These are phyloP conservation scores for Drosophila borealis DNA, from an alignment of 2,888 invertebrate species.

Conservation along the genomic window DNA sequence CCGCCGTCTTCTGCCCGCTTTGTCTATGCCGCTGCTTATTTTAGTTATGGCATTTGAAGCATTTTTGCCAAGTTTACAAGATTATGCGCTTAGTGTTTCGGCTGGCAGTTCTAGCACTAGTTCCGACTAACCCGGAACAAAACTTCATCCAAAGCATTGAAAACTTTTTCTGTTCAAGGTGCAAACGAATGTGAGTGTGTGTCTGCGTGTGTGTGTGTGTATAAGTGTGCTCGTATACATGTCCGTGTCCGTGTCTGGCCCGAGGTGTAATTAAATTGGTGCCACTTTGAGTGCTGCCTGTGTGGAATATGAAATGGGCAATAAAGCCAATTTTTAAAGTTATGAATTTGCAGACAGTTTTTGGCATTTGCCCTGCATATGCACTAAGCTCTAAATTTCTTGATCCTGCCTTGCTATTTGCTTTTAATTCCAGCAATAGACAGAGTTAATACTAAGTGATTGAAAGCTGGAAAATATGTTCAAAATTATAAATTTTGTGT, in stretches of 20 bases:
- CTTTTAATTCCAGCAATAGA: neutral
- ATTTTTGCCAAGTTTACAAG: conserved; percentile 79
- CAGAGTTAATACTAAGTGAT: neutral
- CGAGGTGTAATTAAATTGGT: conserved; percentile 67
- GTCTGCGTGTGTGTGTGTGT: conserved; percentile 2
- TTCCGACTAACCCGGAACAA: conserved; percentile 12
- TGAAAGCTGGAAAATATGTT: too few relatives aligned
- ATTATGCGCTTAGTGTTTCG: conserved; percentile 75
- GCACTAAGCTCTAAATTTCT: too few relatives aligned
- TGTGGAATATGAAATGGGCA: conserved; percentile 19
- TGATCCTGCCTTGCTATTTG: neutral
- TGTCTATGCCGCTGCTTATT: conserved; percentile 69
- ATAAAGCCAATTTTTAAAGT: conserved; percentile 30
- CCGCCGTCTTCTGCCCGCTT: conserved; percentile 24
- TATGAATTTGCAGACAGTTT: conserved; percentile 9
- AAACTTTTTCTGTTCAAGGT: conserved; percentile 66
- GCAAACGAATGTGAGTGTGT: conserved; percentile 37
- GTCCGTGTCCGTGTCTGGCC: conserved; percentile 33
- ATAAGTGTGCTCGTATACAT: neutral
- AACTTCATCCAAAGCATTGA: conserved; percentile 56
- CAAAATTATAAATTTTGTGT: too few relatives aligned
- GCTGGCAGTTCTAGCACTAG: conserved; percentile 37
- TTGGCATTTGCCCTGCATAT: neutral
- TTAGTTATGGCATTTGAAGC: conserved; percentile 77
- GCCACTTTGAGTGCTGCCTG: conserved; percentile 36